Conservation (phyloP, 2,888 invertebrate species). For the Acanthosoma haemorrhoidale region DNA sequence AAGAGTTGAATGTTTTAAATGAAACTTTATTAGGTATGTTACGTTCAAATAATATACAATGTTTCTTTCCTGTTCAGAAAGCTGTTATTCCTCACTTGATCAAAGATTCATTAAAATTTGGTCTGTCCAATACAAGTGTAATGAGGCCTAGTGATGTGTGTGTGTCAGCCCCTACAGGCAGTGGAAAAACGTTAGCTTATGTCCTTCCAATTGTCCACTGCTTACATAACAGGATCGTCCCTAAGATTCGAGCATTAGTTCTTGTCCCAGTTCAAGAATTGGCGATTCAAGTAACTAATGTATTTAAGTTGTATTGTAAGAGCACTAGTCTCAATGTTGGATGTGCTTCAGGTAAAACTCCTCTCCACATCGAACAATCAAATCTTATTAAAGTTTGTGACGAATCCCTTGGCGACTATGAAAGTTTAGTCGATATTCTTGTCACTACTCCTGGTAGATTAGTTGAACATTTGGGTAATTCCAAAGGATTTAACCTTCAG, state of each 20-base stretch:
- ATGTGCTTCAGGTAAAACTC: conserved; percentile 60
- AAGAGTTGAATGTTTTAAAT: conserved; percentile 55
- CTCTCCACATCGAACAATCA: conserved; percentile 62
- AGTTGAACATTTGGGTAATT: conserved; percentile 83
- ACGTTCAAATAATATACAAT: background rate
- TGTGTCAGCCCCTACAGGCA: conserved; percentile 95
- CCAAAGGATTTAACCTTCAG: conserved; percentile 53
- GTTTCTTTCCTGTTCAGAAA: conserved; percentile 57
- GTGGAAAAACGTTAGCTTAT: conserved; percentile 94
- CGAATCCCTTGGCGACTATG: conserved; percentile 47
- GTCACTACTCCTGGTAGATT: conserved; percentile 90
- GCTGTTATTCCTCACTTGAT: conserved; percentile 72
- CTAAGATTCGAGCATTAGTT: conserved; percentile 70
- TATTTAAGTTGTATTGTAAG: conserved; percentile 66
- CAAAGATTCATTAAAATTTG: conserved; percentile 52
- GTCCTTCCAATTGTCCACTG: conserved; percentile 81
- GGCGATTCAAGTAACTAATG: conserved; percentile 80
- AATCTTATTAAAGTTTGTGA: conserved; percentile 31
- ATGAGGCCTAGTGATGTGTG: conserved; percentile 83
- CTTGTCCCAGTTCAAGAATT: conserved; percentile 89
- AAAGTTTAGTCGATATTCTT: conserved; percentile 71
- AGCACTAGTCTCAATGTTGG: conserved; percentile 65
- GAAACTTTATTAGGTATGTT: conserved; percentile 51
- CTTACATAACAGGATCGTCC: conserved; percentile 27
- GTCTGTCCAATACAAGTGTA: conserved; percentile 44